Base-by-base conservation (phyloP, 2,797 vertebrate species). In the Cryptoblepharus egeriae region DNA sequence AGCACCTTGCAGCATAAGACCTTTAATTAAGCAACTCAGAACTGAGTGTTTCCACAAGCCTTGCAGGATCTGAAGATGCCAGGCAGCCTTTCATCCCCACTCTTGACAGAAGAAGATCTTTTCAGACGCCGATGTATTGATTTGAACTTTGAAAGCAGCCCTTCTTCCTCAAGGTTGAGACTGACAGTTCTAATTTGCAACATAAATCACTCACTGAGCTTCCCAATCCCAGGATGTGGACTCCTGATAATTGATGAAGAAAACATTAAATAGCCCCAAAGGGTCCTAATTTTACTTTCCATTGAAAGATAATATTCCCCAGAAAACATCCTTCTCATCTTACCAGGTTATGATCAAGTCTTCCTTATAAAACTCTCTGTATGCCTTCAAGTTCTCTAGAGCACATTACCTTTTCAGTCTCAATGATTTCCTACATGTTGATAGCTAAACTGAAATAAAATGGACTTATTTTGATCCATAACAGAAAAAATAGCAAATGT, bases 381-480 rank as follows among this genome's bases (percentile, higher is more conserved):
- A 30, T 77, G 18, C 35, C 37, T 77, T 74, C 35, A 24, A 77
- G 70, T 68, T 32, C 79, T 84, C 79, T 35, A 64, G 37, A 39
- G 13, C 4, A 2, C 5, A 1, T 73, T 79, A 5, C 30, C 52
- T 71, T 86, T 60, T 18, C 32, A 64, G 4, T 71, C 1, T 78
- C 49, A 20, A 9, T 35, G 26, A 74, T 83, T 88, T 85, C 1
- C 5, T 70, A 39, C n/a, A 8, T 65, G 39, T 71, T 82, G 82
- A 68, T 60, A 86, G 10, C 26, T 85, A 87, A 82, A 87, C 63
- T 74, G 32, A 55, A 79, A 68, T 75, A 85, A 89, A 88, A 28
- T 77, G 78, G 75, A 89, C 89, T 86, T 85, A 88, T 82, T 79
- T 42, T 82, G 65, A 82, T 88, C 80, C 58, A 1, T 77, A 84